Evolutionary conservation across 2,113 vertebrate species (phyloP), one percentile per base, ranked within the genome.

Genomic region (Centropristis striata): DNA sequence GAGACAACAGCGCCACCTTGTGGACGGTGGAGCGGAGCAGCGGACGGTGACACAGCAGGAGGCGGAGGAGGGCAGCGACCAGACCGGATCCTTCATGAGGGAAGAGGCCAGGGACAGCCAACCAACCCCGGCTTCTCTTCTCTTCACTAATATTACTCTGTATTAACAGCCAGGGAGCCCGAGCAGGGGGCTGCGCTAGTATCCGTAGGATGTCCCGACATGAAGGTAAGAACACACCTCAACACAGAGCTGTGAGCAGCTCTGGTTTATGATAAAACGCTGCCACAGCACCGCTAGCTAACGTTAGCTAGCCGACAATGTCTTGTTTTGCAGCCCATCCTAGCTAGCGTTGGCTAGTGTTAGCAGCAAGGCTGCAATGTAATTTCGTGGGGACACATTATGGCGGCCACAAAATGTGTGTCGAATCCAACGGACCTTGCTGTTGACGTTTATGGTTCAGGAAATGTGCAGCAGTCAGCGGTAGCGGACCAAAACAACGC

Each of bases 191-290:
- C 90, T 88, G 91, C 57, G 44, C 71, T 75, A 67, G 86, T 71
- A 91, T 90, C 76, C 91, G 85, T 93, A 96, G 95, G 94, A 96
- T 96, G 95, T 96, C 95, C 95, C 95, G 95, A 80, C 95, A 96
- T 96, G 95, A 96, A 95, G 95, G 95, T 96, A 89, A 94, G 88
- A 53, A 8, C 0, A 37, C 49, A 16, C 44, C 5, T 42, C 1
- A 64, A 10, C 32, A 28, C 69, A 8, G 55, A 58, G 63, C 4
- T 5, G 12, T 2, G 44, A 54, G 6, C 60, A 4, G 9, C 21
- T 53, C 47, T 3, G 25, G 4, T 84, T 39, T 77, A 32, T 20
- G 16, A 51, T 20, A 27, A 36, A 88, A 37, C 82, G 84, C 66
- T 89, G 74, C 71, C 79, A 83, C 71, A 71, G 60, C 71, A 69